Conservation (phyloP, 2,888 invertebrate genomes). For the Chelonus formosanus region DNA sequence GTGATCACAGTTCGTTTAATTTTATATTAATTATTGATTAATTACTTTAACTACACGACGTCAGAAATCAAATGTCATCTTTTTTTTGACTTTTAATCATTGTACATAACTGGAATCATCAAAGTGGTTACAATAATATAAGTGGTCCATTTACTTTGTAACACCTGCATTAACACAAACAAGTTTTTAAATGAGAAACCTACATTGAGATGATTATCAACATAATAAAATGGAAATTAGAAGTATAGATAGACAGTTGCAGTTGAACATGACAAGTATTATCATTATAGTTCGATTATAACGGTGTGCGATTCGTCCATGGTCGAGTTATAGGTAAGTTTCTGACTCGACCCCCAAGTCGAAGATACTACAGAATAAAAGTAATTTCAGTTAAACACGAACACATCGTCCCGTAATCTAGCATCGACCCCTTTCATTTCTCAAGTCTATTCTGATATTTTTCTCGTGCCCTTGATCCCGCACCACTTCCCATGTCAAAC, state of each 20-base stretch:
- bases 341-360: slow-evolving; percentile 50
- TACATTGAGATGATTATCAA: too few species aligned
- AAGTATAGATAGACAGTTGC: not conserved
- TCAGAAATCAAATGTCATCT: too few species aligned
- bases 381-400: slow-evolving; percentile 53
- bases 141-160: too few species aligned
- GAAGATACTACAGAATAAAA: slow-evolving; percentile 42
- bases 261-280: slow-evolving; percentile 20
- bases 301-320: slow-evolving; percentile 46
- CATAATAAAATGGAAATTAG: slow-evolving; percentile 3
- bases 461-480: slow-evolving; percentile 17
- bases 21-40: too few species aligned
- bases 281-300: slow-evolving; percentile 39
- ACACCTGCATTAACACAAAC: too few species aligned
- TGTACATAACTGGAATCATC: too few species aligned
- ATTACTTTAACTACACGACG: too few species aligned
- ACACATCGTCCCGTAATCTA: slow-evolving; percentile 38
- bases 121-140: too few species aligned
- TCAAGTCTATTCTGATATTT: slow-evolving; percentile 25
- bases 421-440: slow-evolving; percentile 43
- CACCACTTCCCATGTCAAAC: slow-evolving; percentile 29
- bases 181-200: too few species aligned
- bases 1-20: too few species aligned
- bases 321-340: slow-evolving; percentile 39
- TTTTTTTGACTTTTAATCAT: too few species aligned